These are phyloP conservation scores for Talpa occidentalis DNA, from an alignment of 2,113 vertebrate genomes.

Conservation along the genomic window DNA sequence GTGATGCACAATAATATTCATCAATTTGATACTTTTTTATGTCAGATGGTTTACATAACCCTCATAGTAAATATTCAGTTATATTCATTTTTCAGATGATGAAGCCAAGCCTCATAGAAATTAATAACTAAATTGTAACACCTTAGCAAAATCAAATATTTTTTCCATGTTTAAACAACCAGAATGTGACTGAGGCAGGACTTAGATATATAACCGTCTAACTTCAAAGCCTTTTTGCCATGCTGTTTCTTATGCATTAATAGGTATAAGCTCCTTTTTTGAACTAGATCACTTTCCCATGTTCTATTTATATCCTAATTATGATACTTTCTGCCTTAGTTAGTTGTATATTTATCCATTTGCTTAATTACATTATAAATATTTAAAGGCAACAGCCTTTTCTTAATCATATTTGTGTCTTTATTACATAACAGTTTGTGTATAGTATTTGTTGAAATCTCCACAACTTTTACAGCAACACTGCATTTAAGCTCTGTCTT, in stretches of 20 bases:
- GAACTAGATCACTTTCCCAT: not conserved
- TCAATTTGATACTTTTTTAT: not conserved
- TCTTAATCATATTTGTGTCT: not conserved
- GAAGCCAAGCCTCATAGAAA: not conserved
- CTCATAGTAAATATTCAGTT: not conserved
- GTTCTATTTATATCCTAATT: not conserved
- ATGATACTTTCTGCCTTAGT: not conserved
- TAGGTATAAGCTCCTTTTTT: not conserved
- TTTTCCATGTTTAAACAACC: slow-evolving; percentile 10
- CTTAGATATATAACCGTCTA: not conserved
- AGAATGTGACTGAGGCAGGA: not conserved
- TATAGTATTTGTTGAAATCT: slow-evolving; percentile 1
- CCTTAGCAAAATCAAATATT: slow-evolving; percentile 1
- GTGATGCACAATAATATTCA: not conserved
- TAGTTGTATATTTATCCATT: not conserved
- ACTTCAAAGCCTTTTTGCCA: not conserved
- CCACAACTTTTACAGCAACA: not conserved
- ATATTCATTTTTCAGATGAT: not conserved
- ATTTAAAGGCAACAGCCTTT: not conserved
- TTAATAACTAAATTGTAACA: not conserved
- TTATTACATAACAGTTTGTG: not conserved
- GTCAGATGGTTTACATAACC: not conserved
- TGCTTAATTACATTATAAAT: slow-evolving; percentile 19
- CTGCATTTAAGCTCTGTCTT: not conserved
- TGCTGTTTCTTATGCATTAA: not conserved